Percentiles rank a stretch among this genome's conserved stretches.
phyloP scores from a whole-genome alignment of 2,888 invertebrate species.

The Phasia obesa region DNA sequence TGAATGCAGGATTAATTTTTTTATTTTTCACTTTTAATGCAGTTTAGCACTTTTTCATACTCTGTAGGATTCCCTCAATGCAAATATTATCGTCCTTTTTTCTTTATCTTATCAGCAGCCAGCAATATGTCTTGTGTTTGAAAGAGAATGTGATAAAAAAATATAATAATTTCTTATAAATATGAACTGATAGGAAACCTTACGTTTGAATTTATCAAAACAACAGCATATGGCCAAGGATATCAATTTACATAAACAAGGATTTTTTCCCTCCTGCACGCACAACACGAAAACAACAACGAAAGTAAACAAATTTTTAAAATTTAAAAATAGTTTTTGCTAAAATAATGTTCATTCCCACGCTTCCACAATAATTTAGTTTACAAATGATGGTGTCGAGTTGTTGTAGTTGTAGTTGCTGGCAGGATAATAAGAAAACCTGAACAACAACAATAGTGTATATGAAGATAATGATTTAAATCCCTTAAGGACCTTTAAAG shows the following conservation, averaged over 20 bases:
- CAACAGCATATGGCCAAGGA: slow-evolving; percentile 71
- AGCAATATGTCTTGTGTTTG: slow-evolving; percentile 11
- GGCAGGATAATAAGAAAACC: slow-evolving; percentile 64
- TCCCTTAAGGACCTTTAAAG: slow-evolving; percentile 66
- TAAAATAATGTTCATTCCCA: slow-evolving; percentile 54
- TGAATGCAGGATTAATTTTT: too few species aligned
- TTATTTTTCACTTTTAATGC: too few species aligned
- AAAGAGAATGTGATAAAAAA: neutral
- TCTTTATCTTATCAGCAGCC: neutral
- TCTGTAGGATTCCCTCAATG: neutral
- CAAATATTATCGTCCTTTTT: neutral
- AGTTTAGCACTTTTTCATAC: neutral
- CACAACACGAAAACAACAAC: slow-evolving; percentile 11
- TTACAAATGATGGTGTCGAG: slow-evolving; percentile 45
- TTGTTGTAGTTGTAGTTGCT: slow-evolving; percentile 32
- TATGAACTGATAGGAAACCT: slow-evolving; percentile 46
- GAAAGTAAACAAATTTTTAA: slow-evolving; percentile 18
- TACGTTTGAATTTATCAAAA: slow-evolving; percentile 53
- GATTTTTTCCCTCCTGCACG: neutral
- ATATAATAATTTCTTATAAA: neutral
- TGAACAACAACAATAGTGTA: slow-evolving; percentile 24
- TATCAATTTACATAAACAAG: slow-evolving; percentile 72
- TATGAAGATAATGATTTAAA: slow-evolving; percentile 53
- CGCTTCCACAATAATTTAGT: slow-evolving; percentile 45
- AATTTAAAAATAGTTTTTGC: slow-evolving; percentile 48